phyloP scores from a whole-genome alignment of 1,140 invertebrate genomes.

The Planococcus citri region DNA sequence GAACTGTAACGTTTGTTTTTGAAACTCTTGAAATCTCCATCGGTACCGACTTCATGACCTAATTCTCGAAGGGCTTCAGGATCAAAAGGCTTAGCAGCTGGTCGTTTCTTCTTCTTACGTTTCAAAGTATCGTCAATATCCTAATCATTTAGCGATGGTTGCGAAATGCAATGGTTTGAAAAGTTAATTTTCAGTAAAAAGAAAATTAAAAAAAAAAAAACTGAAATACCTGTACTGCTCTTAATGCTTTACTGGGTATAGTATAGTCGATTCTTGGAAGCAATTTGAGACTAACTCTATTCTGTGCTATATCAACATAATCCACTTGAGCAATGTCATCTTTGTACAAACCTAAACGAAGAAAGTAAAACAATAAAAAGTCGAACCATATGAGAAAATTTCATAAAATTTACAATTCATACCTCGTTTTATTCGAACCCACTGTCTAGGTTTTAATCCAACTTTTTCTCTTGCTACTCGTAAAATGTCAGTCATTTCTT shows the following conservation, averaged over 20 bases:
- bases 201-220: conserved; percentile 17
- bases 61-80: conserved; percentile 86
- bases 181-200: background rate
- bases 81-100: conserved; percentile 85
- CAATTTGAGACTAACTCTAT: conserved; percentile 87
- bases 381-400: background rate
- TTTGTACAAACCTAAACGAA: conserved; percentile 62
- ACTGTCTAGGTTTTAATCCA: conserved; percentile 80
- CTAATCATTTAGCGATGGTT: too few relatives aligned
- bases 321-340: conserved; percentile 95
- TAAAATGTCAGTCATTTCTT: conserved; percentile 97
- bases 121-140: conserved; percentile 69
- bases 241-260: conserved; percentile 67
- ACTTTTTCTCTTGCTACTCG: conserved; percentile 89
- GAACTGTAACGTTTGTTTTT: conserved; percentile 92
- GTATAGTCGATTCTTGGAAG: conserved; percentile 94
- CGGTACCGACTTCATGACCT: conserved; percentile 87
- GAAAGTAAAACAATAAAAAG: too few relatives aligned
- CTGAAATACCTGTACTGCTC: conserved; percentile 48
- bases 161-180: too few relatives aligned
- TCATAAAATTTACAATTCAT: background rate
- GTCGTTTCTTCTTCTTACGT: conserved; percentile 75
- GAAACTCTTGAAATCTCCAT: conserved; percentile 94
- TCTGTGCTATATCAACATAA: conserved; percentile 82
- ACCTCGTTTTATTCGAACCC: conserved; percentile 84